Conservation (phyloP, 2,797 vertebrate species). For the Scolopax rusticola region DNA sequence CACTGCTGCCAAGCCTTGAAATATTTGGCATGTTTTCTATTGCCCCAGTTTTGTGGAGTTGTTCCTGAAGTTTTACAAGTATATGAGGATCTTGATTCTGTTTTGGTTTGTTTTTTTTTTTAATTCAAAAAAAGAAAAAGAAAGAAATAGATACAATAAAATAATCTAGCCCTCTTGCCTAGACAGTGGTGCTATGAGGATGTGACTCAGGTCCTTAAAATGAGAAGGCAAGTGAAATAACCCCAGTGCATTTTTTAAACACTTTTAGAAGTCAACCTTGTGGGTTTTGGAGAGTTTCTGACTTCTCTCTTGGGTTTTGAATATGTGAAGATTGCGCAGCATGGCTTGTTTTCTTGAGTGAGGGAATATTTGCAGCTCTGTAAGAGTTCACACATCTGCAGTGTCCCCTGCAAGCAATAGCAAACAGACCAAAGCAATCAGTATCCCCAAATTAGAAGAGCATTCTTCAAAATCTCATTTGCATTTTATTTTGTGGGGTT, state of each 20-base stretch:
- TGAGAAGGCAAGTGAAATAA: neutral
- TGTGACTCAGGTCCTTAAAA: neutral
- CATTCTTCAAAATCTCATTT: neutral
- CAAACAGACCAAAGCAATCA: neutral
- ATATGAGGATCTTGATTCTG: neutral
- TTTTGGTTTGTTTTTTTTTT: neutral
- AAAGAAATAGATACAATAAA: neutral
- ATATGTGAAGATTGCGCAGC: neutral
- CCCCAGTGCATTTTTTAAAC: neutral
- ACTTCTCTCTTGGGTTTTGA: neutral
- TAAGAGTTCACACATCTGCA: neutral
- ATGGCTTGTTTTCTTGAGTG: neutral
- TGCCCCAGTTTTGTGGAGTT: slow-evolving; percentile 70
- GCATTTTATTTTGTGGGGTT: neutral
- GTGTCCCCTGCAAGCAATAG: neutral
- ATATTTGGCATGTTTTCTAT: slow-evolving; percentile 65
- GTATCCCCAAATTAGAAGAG: neutral
- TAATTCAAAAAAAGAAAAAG: neutral
- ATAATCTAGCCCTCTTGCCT: neutral
- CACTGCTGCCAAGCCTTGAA: slow-evolving; percentile 62
- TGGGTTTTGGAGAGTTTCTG: neutral
- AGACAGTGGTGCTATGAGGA: neutral
- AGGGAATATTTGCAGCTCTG: neutral
- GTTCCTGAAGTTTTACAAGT: slow-evolving; percentile 58
- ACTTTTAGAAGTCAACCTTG: neutral